Evolutionary conservation across 2,113 vertebrate species (phyloP), one percentile per base, ranked within the genome.

Genomic region (Nansenia antarctica): DNA sequence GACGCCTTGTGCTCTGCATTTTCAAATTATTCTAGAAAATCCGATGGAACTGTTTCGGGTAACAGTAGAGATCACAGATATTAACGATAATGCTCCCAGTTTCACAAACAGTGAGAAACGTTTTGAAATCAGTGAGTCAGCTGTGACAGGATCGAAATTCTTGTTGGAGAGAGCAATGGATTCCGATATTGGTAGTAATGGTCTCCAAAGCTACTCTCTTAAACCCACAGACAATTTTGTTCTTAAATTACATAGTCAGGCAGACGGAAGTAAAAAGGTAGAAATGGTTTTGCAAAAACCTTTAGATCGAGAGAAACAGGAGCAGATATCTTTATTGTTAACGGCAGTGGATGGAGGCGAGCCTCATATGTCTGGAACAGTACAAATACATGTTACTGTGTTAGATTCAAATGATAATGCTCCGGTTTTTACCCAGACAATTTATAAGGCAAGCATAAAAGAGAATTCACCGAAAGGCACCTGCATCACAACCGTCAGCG

Each of bases 111-210:
- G 62, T 0, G 72, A 84, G 2, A 71, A 62, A 0, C 42, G 15
- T 8, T 85, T 90, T 45, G 78, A 86, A 68, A 88, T 89, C 0
- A 85, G 79, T 49, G 89, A 90, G 55, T 61, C 73, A 0, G 71
- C 86, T 0, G 29, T 72, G 0, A 61, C 71, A 5, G 87, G 82
- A 14, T 76, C 86, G 0, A 85, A 79, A 8, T 90, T 90, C n/a
- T 62, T 89, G 60, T 69, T 94, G 14, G 92, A 93, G n/a, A 91
- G 74, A 68, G 94, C 89, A 0, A 76, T 88, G 2, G 93, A 94
- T 77, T 59, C 84, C 54, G 93, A 95, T 32, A 73, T 92, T 9
- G 92, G 89, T n/a, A 45, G 27, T 3, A 94, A 95, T 59, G 69
- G 83, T 22, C 83, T 95, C 4, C 83, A 89, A 27, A 81, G 76